Conservation (phyloP, 1,140 invertebrate species). For the Drosophila insularis region DNA sequence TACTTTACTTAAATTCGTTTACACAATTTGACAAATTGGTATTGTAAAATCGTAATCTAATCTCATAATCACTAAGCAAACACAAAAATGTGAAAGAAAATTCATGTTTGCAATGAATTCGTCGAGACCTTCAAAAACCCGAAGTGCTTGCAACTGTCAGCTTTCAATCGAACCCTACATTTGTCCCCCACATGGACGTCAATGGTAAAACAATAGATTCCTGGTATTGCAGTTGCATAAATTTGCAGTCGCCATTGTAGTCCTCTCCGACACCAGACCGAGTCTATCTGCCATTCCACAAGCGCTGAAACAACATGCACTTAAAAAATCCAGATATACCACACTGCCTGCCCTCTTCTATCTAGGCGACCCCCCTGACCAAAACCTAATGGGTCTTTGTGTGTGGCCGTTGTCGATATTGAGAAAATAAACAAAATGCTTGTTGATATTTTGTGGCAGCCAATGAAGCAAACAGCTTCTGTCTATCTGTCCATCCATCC, state of each 20-base stretch:
- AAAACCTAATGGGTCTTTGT: conserved; percentile 52
- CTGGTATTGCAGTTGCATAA: conserved; percentile 70
- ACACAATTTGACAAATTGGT: conserved; percentile 2
- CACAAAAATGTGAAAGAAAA: conserved; percentile 29
- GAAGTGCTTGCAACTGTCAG: conserved; percentile 26
- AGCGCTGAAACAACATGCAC: conserved; percentile 77
- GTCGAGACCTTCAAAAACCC: conserved; percentile 21
- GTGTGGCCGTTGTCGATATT: conserved; percentile 58
- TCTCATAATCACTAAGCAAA: conserved; percentile 52
- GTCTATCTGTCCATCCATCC: conserved; percentile 26
- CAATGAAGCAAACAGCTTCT: conserved; percentile 76
- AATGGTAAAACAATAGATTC: conserved; percentile 66
- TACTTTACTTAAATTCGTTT: background rate
- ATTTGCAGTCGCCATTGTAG: conserved; percentile 42
- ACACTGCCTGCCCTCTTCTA: background rate
- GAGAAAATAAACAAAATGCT: conserved; percentile 79
- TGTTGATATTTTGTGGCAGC: conserved; percentile 79
- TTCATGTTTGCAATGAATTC: conserved; percentile 26
- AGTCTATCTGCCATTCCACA: conserved; percentile 67
- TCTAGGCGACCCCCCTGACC: background rate
- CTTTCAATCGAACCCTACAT: conserved; percentile 37
- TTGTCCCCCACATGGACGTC: conserved; percentile 26
- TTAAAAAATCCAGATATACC: conserved; percentile 61
- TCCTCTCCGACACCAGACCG: conserved; percentile 12
- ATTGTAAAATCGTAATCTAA: conserved; percentile 1